Evolutionary conservation across 1,140 invertebrate genomes (phyloP).

Genomic region (Steinernema feltiae): DNA sequence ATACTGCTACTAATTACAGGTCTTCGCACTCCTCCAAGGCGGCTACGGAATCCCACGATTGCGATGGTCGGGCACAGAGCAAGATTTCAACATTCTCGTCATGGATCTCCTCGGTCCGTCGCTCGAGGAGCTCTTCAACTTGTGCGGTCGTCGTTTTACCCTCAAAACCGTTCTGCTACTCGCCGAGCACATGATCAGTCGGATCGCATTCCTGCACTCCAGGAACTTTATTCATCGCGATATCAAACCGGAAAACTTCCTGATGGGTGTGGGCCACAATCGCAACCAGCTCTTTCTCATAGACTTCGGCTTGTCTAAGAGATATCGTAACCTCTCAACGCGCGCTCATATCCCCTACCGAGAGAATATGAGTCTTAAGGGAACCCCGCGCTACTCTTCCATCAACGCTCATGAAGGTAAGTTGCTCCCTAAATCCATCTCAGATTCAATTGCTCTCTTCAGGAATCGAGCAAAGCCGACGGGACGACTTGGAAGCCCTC

Average conservation of each 20-base stretch:
- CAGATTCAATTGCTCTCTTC: too few relatives aligned
- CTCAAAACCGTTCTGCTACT: conserved; percentile 96
- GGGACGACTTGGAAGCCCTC: conserved; percentile 92
- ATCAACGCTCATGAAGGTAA: conserved; percentile 91
- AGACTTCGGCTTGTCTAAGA: conserved; percentile 94
- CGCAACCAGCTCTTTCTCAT: conserved; percentile 93
- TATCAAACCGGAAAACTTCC: conserved; percentile 62
- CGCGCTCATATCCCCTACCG: conserved; percentile 83
- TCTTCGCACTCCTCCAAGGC: conserved; percentile 74
- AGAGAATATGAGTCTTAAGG: conserved; percentile 94
- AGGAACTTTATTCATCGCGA: conserved; percentile 67
- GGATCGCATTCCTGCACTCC: conserved; percentile 67
- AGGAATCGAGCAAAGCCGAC: conserved; percentile 65
- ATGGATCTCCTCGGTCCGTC: conserved; percentile 95
- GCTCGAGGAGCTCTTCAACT: conserved; percentile 91
- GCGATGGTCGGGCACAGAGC: conserved; percentile 82
- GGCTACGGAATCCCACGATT: conserved; percentile 91
- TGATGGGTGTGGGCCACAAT: conserved; percentile 77
- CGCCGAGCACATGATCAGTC: conserved; percentile 81
- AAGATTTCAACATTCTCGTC: conserved; percentile 88
- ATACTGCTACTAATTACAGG: conserved; percentile 22
- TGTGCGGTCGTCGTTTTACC: conserved; percentile 87
- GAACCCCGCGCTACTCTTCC: conserved; percentile 90
- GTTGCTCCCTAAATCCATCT: too few relatives aligned
- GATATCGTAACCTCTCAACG: conserved; percentile 79